Percentiles rank a stretch among this genome's conserved stretches.
Conservation (phyloP, 2,113 vertebrate genomes). For the Scartelaos histophorus region DNA sequence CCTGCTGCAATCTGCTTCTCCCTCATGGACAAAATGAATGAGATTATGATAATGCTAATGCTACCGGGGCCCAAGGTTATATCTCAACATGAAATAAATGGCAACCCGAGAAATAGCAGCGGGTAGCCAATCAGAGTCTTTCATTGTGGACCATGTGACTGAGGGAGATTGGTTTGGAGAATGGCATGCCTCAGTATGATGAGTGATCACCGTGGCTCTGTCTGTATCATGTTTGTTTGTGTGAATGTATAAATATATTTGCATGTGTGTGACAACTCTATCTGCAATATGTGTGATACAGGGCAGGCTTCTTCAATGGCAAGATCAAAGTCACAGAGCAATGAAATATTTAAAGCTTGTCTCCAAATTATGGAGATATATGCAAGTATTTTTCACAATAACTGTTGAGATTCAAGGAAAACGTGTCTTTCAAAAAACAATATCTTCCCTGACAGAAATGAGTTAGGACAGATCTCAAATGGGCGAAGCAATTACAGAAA, state of each 20-base stretch:
- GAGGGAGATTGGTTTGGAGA: conserved; percentile 31
- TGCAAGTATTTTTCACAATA: too few species aligned
- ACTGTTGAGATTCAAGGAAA: too few species aligned
- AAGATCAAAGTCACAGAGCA: neutral
- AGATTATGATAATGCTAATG: conserved; percentile 38
- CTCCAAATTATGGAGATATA: neutral
- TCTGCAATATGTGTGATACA: conserved; percentile 5
- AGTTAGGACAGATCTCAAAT: too few species aligned
- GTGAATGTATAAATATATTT: conserved; percentile 24
- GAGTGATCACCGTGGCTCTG: conserved; percentile 36
- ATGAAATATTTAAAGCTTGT: neutral
- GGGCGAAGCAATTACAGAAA: too few species aligned
- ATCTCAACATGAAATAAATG: conserved; percentile 39
- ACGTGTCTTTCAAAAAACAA: too few species aligned
- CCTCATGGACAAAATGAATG: conserved; percentile 26
- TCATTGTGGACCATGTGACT: conserved; percentile 18
- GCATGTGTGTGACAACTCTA: conserved; percentile 19
- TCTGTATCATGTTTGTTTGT: conserved; percentile 22
- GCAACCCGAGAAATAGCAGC: conserved; percentile 23
- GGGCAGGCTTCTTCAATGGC: neutral
- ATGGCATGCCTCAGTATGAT: conserved; percentile 16
- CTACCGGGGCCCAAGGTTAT: conserved; percentile 26
- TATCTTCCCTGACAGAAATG: too few species aligned
- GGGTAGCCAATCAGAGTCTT: conserved; percentile 24
- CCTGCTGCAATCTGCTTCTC: conserved; percentile 2